Conservation (phyloP, 1,140 invertebrate genomes). For the Drosophila truncata region DNA sequence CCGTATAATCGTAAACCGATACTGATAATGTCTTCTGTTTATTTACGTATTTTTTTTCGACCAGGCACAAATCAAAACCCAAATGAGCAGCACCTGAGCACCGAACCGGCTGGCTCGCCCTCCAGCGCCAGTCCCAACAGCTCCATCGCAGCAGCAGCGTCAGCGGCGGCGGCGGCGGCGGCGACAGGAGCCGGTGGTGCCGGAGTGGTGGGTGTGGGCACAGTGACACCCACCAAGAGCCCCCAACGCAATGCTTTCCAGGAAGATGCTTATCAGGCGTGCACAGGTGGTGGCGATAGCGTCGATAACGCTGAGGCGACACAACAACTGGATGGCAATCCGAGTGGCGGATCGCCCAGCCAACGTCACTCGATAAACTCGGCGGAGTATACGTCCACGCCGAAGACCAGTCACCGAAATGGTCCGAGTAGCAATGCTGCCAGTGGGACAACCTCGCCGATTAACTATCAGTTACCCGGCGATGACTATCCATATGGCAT, state of each 20-base stretch:
- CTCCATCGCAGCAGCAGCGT: conserved; percentile 9
- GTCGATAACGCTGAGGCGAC: conserved; percentile 55
- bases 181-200: conserved; percentile 8
- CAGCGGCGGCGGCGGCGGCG: conserved; percentile 11
- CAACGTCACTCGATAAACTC: conserved; percentile 80
- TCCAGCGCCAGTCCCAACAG: conserved; percentile 45
- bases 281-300: conserved; percentile 50
- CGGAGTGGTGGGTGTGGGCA: conserved; percentile 13
- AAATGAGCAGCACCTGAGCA: conserved; percentile 78
- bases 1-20: conserved; percentile 28
- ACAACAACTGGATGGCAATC: conserved; percentile 17
- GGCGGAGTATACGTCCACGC: conserved; percentile 76
- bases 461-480: conserved; percentile 72
- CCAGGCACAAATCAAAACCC: conserved; percentile 79
- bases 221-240: conserved; percentile 66
- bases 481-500: conserved; percentile 72
- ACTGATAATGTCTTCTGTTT: conserved; percentile 29
- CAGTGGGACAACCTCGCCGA: conserved; percentile 75
- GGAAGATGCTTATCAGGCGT: conserved; percentile 73
- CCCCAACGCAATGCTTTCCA: conserved; percentile 70
- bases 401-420: conserved; percentile 65
- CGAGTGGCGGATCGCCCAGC: conserved; percentile 55
- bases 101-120: conserved; percentile 56
- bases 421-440: conserved; percentile 41
- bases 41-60: conserved; percentile 20